Evolutionary conservation across 92 coral and sea anemone genomes (phyloP).

Genomic region (Heliopora coerulea): DNA sequence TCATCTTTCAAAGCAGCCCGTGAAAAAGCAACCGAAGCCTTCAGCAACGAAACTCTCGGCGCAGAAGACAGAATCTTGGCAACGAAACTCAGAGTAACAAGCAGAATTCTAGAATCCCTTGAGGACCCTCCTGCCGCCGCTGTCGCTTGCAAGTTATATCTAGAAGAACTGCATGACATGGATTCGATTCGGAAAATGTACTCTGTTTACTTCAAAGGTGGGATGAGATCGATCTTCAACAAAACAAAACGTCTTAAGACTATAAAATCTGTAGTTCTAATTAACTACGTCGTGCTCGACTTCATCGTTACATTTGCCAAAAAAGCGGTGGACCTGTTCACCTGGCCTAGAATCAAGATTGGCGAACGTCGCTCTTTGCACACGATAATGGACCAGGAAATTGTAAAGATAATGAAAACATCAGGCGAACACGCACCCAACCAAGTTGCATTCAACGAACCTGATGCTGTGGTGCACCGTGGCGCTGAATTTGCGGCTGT

Average conservation of each 20-base stretch:
- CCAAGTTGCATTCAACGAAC: slow-evolving; percentile 1
- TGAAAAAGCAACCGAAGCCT: slow-evolving; percentile 20
- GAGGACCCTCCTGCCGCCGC: slow-evolving; percentile 21
- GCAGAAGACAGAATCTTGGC: slow-evolving; percentile 24
- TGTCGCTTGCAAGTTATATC: slow-evolving; percentile 7
- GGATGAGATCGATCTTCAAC: not conserved
- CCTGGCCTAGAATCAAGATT: slow-evolving; percentile 8
- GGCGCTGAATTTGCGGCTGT: not conserved
- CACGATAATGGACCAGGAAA: not conserved
- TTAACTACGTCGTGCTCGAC: not conserved
- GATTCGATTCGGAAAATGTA: not conserved
- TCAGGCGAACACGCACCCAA: slow-evolving; percentile 5
- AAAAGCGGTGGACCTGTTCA: not conserved
- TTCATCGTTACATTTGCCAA: not conserved
- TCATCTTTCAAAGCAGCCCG: slow-evolving; percentile 6
- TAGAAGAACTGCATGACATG: slow-evolving; percentile 6
- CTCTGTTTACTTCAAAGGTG: not conserved
- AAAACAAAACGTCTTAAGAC: not conserved
- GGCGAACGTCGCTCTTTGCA: not conserved
- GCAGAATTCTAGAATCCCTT: slow-evolving; percentile 6
- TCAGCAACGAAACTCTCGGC: slow-evolving; percentile 23
- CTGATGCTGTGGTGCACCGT: not conserved
- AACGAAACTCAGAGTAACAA: slow-evolving; percentile 21
- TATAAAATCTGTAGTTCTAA: not conserved
- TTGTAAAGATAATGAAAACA: not conserved